These are phyloP conservation scores for Sylvilagus floridanus DNA, from an alignment of 2,797 vertebrate genomes.

Conservation along the genomic window DNA sequence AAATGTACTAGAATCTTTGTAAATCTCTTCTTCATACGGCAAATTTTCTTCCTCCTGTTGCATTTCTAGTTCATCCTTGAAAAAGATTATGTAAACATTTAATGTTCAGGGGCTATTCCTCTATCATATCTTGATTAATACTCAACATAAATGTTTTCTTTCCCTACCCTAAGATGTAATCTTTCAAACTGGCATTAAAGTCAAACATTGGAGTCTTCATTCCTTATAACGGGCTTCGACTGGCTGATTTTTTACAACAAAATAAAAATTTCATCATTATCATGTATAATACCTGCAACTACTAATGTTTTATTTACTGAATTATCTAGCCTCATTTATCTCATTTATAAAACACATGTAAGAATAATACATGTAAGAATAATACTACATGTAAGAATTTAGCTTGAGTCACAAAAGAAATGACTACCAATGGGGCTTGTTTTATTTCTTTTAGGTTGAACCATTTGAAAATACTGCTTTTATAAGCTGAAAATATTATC, in stretches of 20 bases:
- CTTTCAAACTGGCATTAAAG: slow-evolving; percentile 27
- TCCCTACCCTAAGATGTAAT: background rate
- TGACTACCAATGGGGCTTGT: background rate
- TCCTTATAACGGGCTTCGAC: background rate
- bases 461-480: background rate
- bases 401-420: slow-evolving; percentile 6
- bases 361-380: background rate
- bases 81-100: slow-evolving; percentile 66
- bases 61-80: slow-evolving; percentile 95
- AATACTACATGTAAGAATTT: background rate
- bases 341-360: background rate
- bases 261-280: slow-evolving; percentile 7
- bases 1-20: slow-evolving; percentile 99
- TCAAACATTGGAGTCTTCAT: background rate
- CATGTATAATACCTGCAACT: background rate
- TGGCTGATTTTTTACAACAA: slow-evolving; percentile 22
- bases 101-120: background rate
- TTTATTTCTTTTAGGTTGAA: background rate
- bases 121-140: background rate
- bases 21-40: slow-evolving; percentile 96
- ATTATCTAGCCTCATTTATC: background rate
- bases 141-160: background rate
- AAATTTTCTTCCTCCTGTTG: slow-evolving; percentile 94
- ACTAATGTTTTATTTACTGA: background rate
- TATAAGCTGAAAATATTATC: background rate